phyloP scores from a whole-genome alignment of 2,113 vertebrate species.

The Channa maculata region DNA sequence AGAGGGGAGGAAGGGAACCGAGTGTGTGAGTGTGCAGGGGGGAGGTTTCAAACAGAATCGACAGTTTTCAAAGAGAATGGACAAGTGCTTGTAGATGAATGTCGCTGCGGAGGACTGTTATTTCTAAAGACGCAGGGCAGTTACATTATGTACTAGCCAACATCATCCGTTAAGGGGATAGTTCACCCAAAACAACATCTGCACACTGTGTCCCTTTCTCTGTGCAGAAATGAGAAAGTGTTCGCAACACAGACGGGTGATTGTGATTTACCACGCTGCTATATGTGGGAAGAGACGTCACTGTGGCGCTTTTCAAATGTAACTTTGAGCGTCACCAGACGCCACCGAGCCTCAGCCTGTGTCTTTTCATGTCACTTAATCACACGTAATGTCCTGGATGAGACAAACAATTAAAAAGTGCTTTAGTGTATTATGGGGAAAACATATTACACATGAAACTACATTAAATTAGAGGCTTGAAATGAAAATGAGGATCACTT shows the following conservation, averaged over 20 bases:
- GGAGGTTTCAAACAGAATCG: neutral
- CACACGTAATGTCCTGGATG: too few species aligned
- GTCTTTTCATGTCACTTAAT: neutral
- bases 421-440: too few species aligned
- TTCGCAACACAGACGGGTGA: neutral
- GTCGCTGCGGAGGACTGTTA: constrained; percentile 13
- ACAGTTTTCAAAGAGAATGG: constrained; percentile 56
- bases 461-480: constrained; percentile 16
- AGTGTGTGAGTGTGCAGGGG: neutral
- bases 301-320: neutral
- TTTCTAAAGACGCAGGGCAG: constrained; percentile 21
- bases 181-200: neutral
- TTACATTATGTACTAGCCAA: constrained; percentile 2
- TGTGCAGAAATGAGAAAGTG: neutral
- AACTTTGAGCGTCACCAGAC: neutral
- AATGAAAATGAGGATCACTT: neutral
- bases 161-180: constrained; percentile 11
- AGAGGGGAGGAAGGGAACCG: neutral
- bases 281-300: neutral
- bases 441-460: neutral
- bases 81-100: constrained; percentile 35
- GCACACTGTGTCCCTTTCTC: neutral
- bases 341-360: neutral
- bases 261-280: neutral
- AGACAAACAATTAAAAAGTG: too few species aligned